phyloP scores from a whole-genome alignment of 2,113 vertebrate genomes.

The Argyrosomus japonicus region DNA sequence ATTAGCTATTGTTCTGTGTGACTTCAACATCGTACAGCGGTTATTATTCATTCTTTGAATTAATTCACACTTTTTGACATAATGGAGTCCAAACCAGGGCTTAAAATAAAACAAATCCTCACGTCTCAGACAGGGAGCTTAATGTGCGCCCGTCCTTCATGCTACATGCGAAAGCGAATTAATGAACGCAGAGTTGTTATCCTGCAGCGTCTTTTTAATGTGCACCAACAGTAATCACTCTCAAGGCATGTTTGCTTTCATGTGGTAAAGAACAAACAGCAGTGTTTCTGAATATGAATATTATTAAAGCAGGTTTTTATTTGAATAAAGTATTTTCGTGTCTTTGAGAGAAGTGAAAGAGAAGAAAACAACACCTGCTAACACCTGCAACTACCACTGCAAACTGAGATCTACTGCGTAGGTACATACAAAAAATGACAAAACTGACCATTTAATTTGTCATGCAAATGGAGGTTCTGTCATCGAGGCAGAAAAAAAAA shows the following conservation, averaged over 20 bases:
- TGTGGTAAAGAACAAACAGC: neutral
- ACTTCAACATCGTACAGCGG: slow-evolving; percentile 25
- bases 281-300: neutral
- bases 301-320: neutral
- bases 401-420: neutral
- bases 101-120: slow-evolving; percentile 5
- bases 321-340: neutral
- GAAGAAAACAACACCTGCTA: neutral
- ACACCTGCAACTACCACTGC: neutral
- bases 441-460: slow-evolving; percentile 7
- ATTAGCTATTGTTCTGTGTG: slow-evolving; percentile 63
- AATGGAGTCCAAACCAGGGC: slow-evolving; percentile 38
- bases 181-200: slow-evolving; percentile 3
- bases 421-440: neutral
- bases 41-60: slow-evolving; percentile 54
- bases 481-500: neutral
- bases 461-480: neutral
- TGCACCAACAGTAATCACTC: neutral
- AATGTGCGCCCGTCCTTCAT: neutral
- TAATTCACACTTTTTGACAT: slow-evolving; percentile 43
- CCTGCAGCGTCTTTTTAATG: neutral
- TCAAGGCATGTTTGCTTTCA: slow-evolving; percentile 1
- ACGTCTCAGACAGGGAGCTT: no score
- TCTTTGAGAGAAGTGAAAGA: slow-evolving; percentile 3
- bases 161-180: slow-evolving; percentile 5